These are phyloP conservation scores for Epinotia demarniana DNA, from an alignment of 2,888 invertebrate genomes.

Conservation along the genomic window DNA sequence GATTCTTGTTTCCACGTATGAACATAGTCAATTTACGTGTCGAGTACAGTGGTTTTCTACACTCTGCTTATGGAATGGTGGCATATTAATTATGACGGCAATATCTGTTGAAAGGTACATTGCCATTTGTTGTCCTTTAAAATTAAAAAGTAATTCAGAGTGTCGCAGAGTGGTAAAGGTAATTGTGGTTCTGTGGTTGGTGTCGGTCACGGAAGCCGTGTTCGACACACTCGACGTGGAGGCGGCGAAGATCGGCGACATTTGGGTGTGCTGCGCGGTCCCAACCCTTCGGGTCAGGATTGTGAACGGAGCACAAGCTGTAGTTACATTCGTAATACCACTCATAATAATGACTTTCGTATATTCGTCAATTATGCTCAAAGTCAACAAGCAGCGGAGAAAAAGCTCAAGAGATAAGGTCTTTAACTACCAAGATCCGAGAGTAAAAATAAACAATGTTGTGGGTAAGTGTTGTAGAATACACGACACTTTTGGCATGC, in stretches of 20 bases:
- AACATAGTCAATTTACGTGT: constrained; percentile 13
- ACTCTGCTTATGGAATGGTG: constrained; percentile 27
- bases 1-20: constrained; percentile 10
- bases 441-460: constrained; percentile 54
- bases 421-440: constrained; percentile 50
- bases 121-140: constrained; percentile 39
- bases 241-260: constrained; percentile 47
- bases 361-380: constrained; percentile 53
- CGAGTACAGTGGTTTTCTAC: constrained; percentile 29
- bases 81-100: constrained; percentile 25
- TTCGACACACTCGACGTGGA: constrained; percentile 49
- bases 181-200: constrained; percentile 47
- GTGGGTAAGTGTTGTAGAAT: constrained; percentile 50
- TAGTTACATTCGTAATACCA: constrained; percentile 54
- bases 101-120: constrained; percentile 49
- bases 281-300: constrained; percentile 43
- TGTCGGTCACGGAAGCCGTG: constrained; percentile 53
- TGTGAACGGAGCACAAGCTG: constrained; percentile 44
- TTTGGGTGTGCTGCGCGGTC: constrained; percentile 47
- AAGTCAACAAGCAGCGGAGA: constrained; percentile 50
- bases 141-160: neutral
- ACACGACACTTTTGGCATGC: neutral
- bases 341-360: constrained; percentile 52
- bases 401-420: constrained; percentile 47
- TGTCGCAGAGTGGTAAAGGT: constrained; percentile 29